phyloP scores from a whole-genome alignment of 2,113 vertebrate genomes.

The Campylomormyrus tamandua region DNA sequence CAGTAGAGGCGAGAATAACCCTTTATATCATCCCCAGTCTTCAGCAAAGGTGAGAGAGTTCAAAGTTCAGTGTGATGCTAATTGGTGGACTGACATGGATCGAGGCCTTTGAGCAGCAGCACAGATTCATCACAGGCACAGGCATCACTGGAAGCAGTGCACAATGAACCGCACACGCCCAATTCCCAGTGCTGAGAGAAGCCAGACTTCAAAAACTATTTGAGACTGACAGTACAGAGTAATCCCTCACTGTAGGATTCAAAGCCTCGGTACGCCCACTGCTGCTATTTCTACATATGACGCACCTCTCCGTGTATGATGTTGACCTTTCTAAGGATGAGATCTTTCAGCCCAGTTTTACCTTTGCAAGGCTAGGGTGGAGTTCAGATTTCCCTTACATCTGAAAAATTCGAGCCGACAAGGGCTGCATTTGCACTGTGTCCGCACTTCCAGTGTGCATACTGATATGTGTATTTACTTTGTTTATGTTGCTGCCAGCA shows the following conservation, averaged over 20 bases:
- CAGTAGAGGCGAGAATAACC: not conserved
- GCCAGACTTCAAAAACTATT: not conserved
- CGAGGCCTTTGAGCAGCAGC: not conserved
- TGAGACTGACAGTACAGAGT: not conserved
- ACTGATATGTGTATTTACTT: not conserved
- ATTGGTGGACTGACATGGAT: not conserved
- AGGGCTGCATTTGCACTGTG: not conserved
- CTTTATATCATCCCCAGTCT: not conserved
- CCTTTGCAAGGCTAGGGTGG: not conserved
- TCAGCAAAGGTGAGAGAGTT: not conserved
- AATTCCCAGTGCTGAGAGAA: not conserved
- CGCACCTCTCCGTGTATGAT: not conserved
- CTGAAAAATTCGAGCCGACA: not conserved
- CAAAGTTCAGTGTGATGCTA: not conserved
- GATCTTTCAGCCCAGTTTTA: not conserved
- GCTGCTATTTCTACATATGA: not conserved
- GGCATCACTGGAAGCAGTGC: not conserved
- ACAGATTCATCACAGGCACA: not conserved
- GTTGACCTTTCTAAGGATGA: not conserved
- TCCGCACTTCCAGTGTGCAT: not conserved
- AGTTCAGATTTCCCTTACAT: not conserved
- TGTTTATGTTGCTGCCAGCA: not conserved
- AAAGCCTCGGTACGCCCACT: not conserved
- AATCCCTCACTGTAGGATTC: not conserved
- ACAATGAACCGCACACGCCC: not conserved